Evolutionary conservation across 2,113 vertebrate species (phyloP).

Genomic region (Seriola quinqueradiata): DNA sequence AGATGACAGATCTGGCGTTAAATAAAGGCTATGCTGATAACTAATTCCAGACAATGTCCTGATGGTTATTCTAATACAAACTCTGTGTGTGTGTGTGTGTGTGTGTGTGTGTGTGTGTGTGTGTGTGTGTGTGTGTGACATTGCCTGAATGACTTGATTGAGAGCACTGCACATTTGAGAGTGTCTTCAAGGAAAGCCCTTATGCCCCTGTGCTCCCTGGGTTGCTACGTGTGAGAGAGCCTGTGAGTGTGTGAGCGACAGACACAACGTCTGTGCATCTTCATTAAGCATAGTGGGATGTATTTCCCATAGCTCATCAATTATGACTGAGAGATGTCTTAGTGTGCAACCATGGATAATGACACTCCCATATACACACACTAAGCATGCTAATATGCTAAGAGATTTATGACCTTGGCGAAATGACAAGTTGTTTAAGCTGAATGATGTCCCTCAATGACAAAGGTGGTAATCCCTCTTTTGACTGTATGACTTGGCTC

Average conservation of each 20-base stretch:
- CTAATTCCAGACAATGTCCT: slow-evolving; percentile 28
- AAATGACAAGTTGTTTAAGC: slow-evolving; percentile 71
- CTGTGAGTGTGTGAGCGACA: background rate
- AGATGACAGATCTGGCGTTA: slow-evolving; percentile 5
- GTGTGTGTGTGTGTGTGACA: background rate
- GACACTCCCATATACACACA: slow-evolving; percentile 30
- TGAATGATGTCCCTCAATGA: slow-evolving; percentile 69
- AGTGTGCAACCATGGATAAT: slow-evolving; percentile 59
- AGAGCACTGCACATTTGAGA: slow-evolving; percentile 40
- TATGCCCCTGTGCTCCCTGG: slow-evolving; percentile 2
- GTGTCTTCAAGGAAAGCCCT: slow-evolving; percentile 27
- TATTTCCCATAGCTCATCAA: slow-evolving; percentile 65
- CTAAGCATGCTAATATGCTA: slow-evolving; percentile 60
- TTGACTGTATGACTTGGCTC: slow-evolving; percentile 64
- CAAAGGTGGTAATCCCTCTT: slow-evolving; percentile 75
- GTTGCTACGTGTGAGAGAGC: slow-evolving; percentile 9
- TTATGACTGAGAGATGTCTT: slow-evolving; percentile 63
- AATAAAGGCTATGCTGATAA: slow-evolving; percentile 13
- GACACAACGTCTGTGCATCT: slow-evolving; percentile 49
- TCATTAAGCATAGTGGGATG: slow-evolving; percentile 60
- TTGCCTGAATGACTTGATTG: slow-evolving; percentile 36
- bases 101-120: background rate
- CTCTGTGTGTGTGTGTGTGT: slow-evolving; percentile 15
- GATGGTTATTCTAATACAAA: slow-evolving; percentile 15
- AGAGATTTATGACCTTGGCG: slow-evolving; percentile 72